Base-by-base conservation (phyloP, 2,888 invertebrate species). In the Cylloceria caligata region DNA sequence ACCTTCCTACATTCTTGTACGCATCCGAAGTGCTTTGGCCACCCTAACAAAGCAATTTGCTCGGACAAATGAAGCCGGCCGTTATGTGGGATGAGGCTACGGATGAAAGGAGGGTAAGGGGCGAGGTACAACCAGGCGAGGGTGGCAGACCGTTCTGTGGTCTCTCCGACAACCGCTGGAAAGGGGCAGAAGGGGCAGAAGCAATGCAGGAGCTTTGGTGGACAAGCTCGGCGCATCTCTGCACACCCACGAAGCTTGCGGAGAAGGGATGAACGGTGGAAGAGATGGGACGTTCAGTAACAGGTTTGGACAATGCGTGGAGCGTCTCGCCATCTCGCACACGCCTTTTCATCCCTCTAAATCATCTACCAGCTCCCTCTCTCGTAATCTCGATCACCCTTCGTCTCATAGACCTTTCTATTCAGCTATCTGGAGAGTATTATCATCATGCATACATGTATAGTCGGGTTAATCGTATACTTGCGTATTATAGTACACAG, bases 21-120 rank as follows among this genome's bases (percentile, higher is more conserved):
- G 60, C 42, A 68, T 68, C 36, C 6, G 49, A 60, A 21, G 52
- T 73, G 55, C 65, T 30, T 62, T 71, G 80, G 79, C 72, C 76
- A 67, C 71, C 78, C 81, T 80, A 85, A 80, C 85, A 83, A 85
- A 81, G 84, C 84, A 85, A 85, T 85, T 86, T 83, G 83, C 82
- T 83, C 82, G 83, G 80, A 84, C 83, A 84, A 84, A 85, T 83
- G 85, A 78, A 80, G 78, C 79, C 71, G 75, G 57, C 73, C 77
- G 65, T 39, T 52, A 60, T 77, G 68, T 77, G 68, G 30, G 34
- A 78, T 30, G 65, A n/a, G 65, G 42, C 45, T 36, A 21, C 19
- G 34, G 74, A 39, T 3, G 47, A 39, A 42, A 39, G 2, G 36
- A 21, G 39, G 49, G 55, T 36, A 60, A 6, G 55, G 45, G n/a